Percentiles rank a stretch among this genome's conserved stretches.
Evolutionary conservation across 2,797 vertebrate genomes (phyloP).

Genomic region (Triplophysa bombifrons): DNA sequence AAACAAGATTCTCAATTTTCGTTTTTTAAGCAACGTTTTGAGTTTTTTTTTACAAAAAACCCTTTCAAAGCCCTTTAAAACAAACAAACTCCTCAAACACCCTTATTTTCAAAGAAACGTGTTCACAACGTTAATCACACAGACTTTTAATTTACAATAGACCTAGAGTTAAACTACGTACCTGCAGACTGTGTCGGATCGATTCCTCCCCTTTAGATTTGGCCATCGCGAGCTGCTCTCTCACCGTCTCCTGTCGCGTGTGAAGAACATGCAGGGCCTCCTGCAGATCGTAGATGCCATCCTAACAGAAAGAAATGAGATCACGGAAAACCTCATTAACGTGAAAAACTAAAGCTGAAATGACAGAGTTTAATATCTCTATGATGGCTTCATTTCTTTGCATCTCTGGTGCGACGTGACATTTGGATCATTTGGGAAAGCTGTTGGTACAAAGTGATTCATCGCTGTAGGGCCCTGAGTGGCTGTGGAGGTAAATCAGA

Average conservation of each 20-base stretch:
- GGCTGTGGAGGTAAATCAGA: neutral
- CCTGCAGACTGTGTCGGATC: constrained; percentile 85
- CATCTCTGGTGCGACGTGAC: neutral
- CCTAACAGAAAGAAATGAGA: constrained; percentile 72
- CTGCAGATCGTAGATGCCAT: constrained; percentile 92
- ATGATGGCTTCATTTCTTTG: neutral
- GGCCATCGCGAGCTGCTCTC: constrained; percentile 84
- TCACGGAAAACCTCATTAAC: neutral
- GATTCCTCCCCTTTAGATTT: constrained; percentile 91
- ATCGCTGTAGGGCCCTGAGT: neutral
- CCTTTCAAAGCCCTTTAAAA: neutral
- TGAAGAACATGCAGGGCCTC: constrained; percentile 89
- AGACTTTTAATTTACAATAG: neutral
- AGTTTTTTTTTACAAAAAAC: too few relatives aligned
- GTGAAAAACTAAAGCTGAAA: neutral
- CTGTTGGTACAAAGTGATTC: neutral
- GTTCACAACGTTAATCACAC: too few relatives aligned
- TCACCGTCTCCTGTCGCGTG: constrained; percentile 85
- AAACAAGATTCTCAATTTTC: too few relatives aligned
- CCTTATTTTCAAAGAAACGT: too few relatives aligned
- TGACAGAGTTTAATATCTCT: neutral
- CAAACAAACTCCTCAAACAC: neutral
- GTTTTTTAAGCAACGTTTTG: neutral
- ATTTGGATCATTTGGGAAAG: neutral
- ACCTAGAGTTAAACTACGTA: constrained; percentile 57